These are phyloP conservation scores for Platycheirus rosarum DNA, from an alignment of 2,888 invertebrate species.

Conservation along the genomic window DNA sequence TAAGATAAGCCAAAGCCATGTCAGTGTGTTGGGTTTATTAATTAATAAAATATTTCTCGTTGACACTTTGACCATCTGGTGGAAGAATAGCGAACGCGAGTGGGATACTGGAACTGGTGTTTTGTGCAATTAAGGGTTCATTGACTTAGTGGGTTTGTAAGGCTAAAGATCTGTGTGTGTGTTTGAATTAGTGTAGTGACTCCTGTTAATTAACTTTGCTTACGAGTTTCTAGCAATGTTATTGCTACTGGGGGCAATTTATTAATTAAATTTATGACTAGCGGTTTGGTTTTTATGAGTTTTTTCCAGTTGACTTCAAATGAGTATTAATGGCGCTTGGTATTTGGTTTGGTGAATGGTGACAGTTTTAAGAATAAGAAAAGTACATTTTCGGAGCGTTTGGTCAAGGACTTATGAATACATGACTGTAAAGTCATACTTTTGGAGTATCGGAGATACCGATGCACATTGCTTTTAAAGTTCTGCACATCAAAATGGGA, in stretches of 20 bases:
- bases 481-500: no score
- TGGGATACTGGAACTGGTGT: slow-evolving; percentile 18
- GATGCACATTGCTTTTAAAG: no score
- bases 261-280: slow-evolving; percentile 63
- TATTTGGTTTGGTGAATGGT: slow-evolving; percentile 1
- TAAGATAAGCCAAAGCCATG: slow-evolving; percentile 23
- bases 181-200: slow-evolving; percentile 12
- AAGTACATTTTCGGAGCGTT: no score
- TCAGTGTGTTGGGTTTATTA: slow-evolving; percentile 46
- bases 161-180: slow-evolving; percentile 8
- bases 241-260: slow-evolving; percentile 37
- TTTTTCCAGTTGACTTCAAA: not conserved
- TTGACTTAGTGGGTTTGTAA: slow-evolving; percentile 31
- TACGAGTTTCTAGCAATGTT: slow-evolving; percentile 15
- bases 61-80: slow-evolving; percentile 67
- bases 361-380: not conserved
- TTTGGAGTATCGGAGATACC: no score
- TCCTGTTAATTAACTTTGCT: slow-evolving; percentile 48
- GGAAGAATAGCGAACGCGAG: not conserved
- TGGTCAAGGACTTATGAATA: no score
- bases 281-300: slow-evolving; percentile 28
- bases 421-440: no score
- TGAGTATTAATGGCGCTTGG: not conserved
- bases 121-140: slow-evolving; percentile 65
- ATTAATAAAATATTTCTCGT: slow-evolving; percentile 53